These are phyloP conservation scores for Sorex araneus DNA, from an alignment of 2,113 vertebrate genomes.

Conservation along the genomic window DNA sequence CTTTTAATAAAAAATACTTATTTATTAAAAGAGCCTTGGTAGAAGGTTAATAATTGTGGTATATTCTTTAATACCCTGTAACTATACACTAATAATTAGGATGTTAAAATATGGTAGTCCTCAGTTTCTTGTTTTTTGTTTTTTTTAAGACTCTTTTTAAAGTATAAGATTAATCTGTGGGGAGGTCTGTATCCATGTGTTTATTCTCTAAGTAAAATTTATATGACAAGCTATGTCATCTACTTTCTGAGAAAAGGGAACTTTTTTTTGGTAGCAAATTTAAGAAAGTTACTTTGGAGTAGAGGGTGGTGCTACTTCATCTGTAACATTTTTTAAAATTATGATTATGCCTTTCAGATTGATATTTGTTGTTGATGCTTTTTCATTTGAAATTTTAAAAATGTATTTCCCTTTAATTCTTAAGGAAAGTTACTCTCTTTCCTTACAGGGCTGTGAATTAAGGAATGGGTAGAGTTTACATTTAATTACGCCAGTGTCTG, in stretches of 20 bases:
- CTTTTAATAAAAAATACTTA: conserved; percentile 54
- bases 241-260: conserved; percentile 30
- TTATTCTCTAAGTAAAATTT: neutral
- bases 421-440: neutral
- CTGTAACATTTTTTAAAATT: conserved; percentile 36
- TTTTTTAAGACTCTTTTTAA: neutral
- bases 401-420: neutral
- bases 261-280: conserved; percentile 3
- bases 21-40: conserved; percentile 78
- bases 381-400: conserved; percentile 41
- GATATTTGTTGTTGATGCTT: neutral
- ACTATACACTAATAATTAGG: conserved; percentile 57
- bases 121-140: conserved; percentile 34
- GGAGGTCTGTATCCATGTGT: neutral
- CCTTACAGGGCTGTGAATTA: conserved; percentile 60
- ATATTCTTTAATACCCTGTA: conserved; percentile 59
- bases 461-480: conserved; percentile 61
- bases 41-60: conserved; percentile 9
- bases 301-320: conserved; percentile 1
- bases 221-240: neutral
- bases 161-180: neutral
- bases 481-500: conserved; percentile 20
- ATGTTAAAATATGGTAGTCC: conserved; percentile 23
- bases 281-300: neutral
- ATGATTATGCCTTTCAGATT: neutral